Percentiles rank a stretch among this genome's conserved stretches.
These are phyloP conservation scores for Osmerus eperlanus DNA, from an alignment of 2,113 vertebrate genomes.

Conservation along the genomic window DNA sequence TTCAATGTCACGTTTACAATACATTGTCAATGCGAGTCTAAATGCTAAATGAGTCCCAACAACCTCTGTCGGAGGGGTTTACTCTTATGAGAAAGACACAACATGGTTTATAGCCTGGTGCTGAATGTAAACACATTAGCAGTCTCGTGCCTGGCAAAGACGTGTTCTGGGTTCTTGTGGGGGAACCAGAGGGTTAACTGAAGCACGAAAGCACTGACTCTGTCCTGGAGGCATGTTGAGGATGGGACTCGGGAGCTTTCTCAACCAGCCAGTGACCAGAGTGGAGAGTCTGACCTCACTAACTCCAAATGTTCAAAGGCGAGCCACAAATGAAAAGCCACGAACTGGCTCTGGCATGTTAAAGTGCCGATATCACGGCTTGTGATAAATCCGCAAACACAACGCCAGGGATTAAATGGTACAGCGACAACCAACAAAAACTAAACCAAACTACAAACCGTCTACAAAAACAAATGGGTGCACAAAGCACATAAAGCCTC, in stretches of 20 bases:
- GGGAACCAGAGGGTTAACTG: not conserved
- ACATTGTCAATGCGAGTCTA: too few relatives aligned
- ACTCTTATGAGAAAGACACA: too few relatives aligned
- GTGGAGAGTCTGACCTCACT: not conserved
- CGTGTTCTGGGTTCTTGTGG: not conserved
- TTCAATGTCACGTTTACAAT: too few relatives aligned
- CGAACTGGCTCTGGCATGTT: not conserved
- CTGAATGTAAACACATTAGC: constrained; percentile 5
- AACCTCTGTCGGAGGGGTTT: too few relatives aligned
- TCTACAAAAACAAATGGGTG: too few relatives aligned
- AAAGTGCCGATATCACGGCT: too few relatives aligned
- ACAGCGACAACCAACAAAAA: too few relatives aligned
- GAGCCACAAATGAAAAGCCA: not conserved
- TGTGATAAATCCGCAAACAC: too few relatives aligned
- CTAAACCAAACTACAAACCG: too few relatives aligned
- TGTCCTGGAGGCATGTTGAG: constrained; percentile 29
- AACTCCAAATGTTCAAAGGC: not conserved
- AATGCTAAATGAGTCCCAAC: not conserved
- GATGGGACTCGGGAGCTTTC: not conserved
- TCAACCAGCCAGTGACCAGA: not conserved
- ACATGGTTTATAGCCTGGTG: too few relatives aligned
- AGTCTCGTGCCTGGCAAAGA: not conserved
- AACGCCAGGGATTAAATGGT: too few relatives aligned
- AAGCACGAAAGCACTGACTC: constrained; percentile 38
- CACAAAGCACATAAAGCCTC: too few relatives aligned